Conservation (phyloP, 2,113 vertebrate genomes). For the Tympanuchus pallidicinctus region DNA sequence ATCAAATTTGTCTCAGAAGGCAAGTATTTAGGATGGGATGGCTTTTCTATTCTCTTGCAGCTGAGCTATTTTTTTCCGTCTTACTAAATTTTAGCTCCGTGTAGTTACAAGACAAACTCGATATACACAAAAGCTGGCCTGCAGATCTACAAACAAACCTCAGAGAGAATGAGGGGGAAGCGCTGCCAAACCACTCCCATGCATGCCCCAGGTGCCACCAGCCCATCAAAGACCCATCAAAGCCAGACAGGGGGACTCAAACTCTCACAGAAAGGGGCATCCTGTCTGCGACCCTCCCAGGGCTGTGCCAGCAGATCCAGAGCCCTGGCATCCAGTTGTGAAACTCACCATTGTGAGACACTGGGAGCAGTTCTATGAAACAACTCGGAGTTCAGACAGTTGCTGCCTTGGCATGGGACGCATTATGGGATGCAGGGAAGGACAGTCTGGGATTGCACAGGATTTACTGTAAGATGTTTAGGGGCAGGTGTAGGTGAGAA, state of each 20-base stretch:
- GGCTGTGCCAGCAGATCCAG: background rate
- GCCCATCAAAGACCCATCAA: background rate
- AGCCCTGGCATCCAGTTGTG: background rate
- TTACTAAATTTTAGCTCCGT: background rate
- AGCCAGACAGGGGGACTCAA: background rate
- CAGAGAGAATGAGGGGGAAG: background rate
- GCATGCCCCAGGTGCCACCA: background rate
- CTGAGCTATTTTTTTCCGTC: background rate
- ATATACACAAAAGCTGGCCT: background rate
- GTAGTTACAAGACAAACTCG: background rate
- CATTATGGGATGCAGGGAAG: fast-evolving
- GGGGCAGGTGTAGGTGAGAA: background rate
- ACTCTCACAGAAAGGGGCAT: background rate
- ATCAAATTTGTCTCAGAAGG: background rate
- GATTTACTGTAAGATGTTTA: background rate
- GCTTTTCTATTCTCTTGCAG: background rate
- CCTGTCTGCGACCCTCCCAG: fast-evolving
- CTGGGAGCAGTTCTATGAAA: background rate
- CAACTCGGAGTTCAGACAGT: too few relatives aligned
- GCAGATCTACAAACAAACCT: background rate
- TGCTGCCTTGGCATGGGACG: background rate
- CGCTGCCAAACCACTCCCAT: background rate
- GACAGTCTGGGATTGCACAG: background rate
- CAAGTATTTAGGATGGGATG: background rate
- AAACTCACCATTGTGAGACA: background rate